A percentile compares a stretch with the other conserved stretches of the same genome.
Evolutionary conservation across 2,113 vertebrate genomes (phyloP).

Genomic region (Prietella phreatophila): DNA sequence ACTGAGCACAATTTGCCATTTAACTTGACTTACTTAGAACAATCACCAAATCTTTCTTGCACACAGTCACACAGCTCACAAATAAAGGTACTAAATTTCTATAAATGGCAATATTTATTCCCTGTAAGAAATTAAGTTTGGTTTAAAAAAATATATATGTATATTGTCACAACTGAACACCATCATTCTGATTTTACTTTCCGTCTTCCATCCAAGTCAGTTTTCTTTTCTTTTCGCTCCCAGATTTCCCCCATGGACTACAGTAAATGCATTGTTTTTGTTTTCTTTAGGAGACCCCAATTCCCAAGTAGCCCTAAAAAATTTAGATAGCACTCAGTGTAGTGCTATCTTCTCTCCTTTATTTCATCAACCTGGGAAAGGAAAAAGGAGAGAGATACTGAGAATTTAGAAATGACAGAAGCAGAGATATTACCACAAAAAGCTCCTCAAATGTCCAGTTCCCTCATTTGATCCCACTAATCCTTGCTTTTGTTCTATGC

Average conservation of each 20-base stretch:
- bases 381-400: background rate
- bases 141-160: background rate
- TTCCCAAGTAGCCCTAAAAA: conserved; percentile 26
- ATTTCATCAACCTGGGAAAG: background rate
- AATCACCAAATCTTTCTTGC: background rate
- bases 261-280: background rate
- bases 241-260: conserved; percentile 21
- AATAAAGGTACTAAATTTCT: background rate
- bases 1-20: background rate
- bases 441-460: background rate
- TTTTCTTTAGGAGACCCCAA: conserved; percentile 10
- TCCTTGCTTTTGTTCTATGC: conserved; percentile 9
- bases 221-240: background rate
- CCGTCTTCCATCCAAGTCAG: background rate
- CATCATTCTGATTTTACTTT: conserved; percentile 17
- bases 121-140: background rate
- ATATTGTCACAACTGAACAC: background rate
- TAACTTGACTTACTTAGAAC: background rate
- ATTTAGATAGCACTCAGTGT: conserved; percentile 44
- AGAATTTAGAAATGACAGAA: background rate
- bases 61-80: background rate
- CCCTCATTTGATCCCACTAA: conserved; percentile 14
- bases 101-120: background rate
- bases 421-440: background rate
- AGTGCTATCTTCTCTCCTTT: background rate